phyloP scores from a whole-genome alignment of 2,888 invertebrate species.

The Mythimna pallens region DNA sequence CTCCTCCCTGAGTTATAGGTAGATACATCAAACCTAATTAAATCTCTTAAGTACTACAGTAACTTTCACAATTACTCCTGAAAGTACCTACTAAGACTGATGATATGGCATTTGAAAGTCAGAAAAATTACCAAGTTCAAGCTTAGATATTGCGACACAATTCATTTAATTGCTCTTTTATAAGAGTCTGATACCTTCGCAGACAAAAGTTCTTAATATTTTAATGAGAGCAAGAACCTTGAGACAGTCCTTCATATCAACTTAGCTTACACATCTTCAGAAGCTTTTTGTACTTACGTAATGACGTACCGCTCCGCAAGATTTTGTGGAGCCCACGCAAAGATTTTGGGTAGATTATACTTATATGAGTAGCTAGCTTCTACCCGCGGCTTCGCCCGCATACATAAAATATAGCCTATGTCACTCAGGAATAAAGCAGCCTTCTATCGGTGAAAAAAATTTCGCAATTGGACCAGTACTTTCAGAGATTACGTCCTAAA shows the following conservation, averaged over 20 bases:
- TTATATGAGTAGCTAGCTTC: no score
- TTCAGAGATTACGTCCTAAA: no score
- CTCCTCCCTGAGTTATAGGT: neutral
- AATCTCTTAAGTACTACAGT: constrained; percentile 3
- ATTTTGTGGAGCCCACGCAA: neutral
- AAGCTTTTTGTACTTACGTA: constrained; percentile 13
- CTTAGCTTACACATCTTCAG: constrained; percentile 1
- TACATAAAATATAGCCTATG: no score
- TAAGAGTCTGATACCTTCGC: constrained; percentile 35
- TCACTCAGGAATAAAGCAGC: no score
- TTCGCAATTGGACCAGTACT: no score
- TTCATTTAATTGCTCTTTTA: constrained; percentile 37
- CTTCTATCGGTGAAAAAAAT: no score
- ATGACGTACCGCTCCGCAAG: constrained; percentile 1
- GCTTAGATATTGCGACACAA: constrained; percentile 30
- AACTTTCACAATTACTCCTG: constrained; percentile 8
- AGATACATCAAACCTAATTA: constrained; percentile 7
- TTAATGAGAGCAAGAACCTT: constrained; percentile 50
- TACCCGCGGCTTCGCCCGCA: no score
- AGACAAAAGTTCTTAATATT: constrained; percentile 50
- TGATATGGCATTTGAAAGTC: constrained; percentile 29
- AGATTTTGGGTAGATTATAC: constrained; percentile 9
- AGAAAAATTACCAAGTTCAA: constrained; percentile 28
- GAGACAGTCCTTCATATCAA: constrained; percentile 15
- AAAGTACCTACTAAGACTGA: constrained; percentile 11